Conservation (phyloP, 2,797 vertebrate genomes). For the Spheniscus humboldti region DNA sequence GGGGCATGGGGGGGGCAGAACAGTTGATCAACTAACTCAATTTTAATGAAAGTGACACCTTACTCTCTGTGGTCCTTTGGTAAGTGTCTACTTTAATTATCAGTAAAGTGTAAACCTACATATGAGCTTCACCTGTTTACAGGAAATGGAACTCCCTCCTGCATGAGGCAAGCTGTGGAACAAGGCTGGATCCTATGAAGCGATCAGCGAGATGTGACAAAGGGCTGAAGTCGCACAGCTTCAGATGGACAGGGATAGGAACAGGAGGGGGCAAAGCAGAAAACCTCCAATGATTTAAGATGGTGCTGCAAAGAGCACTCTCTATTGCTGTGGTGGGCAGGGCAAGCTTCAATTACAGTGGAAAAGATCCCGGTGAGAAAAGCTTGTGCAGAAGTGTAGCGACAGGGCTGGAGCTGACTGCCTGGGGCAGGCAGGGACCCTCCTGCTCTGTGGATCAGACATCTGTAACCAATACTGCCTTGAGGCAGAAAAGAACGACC, state of each 20-base stretch:
- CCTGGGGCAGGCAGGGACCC: not conserved
- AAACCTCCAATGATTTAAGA: not conserved
- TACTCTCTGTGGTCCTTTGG: not conserved
- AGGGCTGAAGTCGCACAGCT: not conserved
- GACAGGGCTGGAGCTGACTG: not conserved
- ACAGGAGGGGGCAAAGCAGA: not conserved
- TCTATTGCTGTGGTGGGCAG: not conserved
- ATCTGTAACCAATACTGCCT: not conserved
- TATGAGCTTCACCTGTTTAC: not conserved
- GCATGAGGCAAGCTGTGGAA: rapidly evolving
- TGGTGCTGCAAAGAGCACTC: not conserved
- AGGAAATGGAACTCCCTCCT: not conserved
- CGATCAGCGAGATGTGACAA: not conserved
- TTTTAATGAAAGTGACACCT: not conserved
- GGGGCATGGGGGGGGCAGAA: not conserved
- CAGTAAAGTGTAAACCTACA: not conserved
- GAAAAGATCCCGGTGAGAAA: not conserved
- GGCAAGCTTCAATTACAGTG: not conserved
- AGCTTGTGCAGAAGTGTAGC: not conserved
- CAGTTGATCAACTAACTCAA: not conserved
- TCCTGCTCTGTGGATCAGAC: not conserved
- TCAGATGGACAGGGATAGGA: not conserved
- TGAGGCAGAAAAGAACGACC: not conserved
- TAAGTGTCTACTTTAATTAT: not conserved
- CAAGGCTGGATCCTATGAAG: not conserved